phyloP scores from a whole-genome alignment of 2,888 invertebrate genomes.

The Vannuccia rotundouncinata region DNA sequence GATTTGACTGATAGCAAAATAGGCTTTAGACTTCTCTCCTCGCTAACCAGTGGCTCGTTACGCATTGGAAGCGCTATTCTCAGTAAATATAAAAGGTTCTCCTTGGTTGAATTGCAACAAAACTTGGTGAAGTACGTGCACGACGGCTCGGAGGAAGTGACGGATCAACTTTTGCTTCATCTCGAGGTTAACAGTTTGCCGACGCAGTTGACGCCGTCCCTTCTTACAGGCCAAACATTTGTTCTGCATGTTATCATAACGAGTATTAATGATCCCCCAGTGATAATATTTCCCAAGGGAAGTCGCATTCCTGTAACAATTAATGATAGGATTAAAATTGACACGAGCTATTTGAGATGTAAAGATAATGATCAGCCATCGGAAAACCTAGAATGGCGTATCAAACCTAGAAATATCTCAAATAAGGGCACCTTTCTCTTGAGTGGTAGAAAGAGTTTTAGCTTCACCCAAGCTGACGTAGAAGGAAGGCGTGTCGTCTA shows the following conservation, averaged over 20 bases:
- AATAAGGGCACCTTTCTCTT: background rate
- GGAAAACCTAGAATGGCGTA: background rate
- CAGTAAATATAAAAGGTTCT: background rate
- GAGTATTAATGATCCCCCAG: background rate
- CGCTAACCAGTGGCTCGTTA: background rate
- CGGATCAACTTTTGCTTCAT: background rate
- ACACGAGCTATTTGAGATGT: background rate
- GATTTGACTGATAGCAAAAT: background rate
- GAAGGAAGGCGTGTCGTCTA: background rate
- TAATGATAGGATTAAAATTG: background rate
- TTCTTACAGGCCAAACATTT: background rate
- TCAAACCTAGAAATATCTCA: background rate
- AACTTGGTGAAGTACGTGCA: background rate
- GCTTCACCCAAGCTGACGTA: background rate
- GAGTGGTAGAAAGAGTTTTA: background rate
- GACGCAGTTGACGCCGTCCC: background rate
- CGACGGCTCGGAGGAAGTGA: constrained; percentile 4
- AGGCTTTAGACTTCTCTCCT: background rate
- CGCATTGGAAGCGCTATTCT: background rate
- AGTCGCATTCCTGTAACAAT: background rate
- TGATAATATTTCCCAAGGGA: constrained; percentile 3
- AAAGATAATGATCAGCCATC: background rate
- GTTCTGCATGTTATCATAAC: background rate
- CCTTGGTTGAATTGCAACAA: background rate
- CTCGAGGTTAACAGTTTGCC: background rate